A percentile compares a stretch with the other conserved stretches of the same genome.
Conservation (phyloP, 2,113 vertebrate species). For the Prunella himalayana region DNA sequence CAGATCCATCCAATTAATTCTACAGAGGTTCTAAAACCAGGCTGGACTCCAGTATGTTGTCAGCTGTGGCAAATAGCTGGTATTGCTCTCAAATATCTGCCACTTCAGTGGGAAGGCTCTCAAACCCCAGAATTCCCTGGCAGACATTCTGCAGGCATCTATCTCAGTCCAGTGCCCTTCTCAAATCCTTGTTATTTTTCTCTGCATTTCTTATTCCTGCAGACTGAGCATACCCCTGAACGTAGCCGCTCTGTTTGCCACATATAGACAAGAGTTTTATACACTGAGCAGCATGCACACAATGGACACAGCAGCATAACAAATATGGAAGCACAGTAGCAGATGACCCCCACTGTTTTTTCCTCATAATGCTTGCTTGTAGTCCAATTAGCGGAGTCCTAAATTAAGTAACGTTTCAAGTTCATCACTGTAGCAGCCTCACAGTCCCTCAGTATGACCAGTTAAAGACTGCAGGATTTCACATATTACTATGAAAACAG, state of each 20-base stretch:
- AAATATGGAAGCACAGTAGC: slow-evolving; percentile 18
- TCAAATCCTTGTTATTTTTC: not conserved
- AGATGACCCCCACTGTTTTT: not conserved
- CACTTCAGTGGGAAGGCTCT: not conserved
- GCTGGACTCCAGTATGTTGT: not conserved
- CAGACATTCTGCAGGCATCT: not conserved
- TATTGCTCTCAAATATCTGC: not conserved
- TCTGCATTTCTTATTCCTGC: not conserved
- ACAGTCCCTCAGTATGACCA: not conserved
- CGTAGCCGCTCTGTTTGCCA: slow-evolving; percentile 36
- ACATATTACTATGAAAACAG: not conserved
- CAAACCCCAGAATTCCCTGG: not conserved
- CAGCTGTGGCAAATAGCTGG: not conserved
- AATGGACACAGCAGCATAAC: not conserved
- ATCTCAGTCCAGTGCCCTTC: not conserved
- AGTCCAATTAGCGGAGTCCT: not conserved
- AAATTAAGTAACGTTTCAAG: not conserved
- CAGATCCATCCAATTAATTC: not conserved
- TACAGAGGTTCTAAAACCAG: not conserved
- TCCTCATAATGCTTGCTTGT: not conserved
- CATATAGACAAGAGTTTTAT: not conserved
- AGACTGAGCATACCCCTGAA: not conserved
- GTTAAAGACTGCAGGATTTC: not conserved
- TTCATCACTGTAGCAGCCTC: not conserved
- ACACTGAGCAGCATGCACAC: slow-evolving; percentile 34